Percentiles rank a stretch among this genome's conserved stretches.
phyloP scores from a whole-genome alignment of 2,797 vertebrate genomes.

The Sebastes taczanowskii region DNA sequence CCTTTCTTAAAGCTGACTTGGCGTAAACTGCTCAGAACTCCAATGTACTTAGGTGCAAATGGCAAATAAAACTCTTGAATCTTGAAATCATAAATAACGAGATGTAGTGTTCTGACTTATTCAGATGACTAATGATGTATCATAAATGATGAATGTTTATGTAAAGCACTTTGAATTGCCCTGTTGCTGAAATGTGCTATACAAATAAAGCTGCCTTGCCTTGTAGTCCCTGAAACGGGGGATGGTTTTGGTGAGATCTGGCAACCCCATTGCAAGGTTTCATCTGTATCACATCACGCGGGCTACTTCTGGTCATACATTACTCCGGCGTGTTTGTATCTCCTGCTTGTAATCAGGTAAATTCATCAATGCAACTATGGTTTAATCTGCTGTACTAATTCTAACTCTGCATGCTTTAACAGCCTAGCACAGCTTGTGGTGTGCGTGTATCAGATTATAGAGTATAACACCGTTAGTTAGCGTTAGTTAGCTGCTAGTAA shows the following conservation, averaged over 20 bases:
- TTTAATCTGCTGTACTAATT: neutral
- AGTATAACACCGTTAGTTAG: neutral
- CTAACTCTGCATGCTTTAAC: fast-evolving
- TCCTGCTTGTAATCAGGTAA: slow-evolving; percentile 61
- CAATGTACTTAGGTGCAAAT: too few relatives aligned
- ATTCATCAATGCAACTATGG: fast-evolving
- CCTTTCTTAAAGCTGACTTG: too few relatives aligned
- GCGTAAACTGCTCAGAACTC: fast-evolving
- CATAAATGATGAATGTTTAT: too few relatives aligned
- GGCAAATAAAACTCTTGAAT: too few relatives aligned
- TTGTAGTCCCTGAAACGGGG: slow-evolving; percentile 22
- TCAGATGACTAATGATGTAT: too few relatives aligned
- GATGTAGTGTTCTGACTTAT: too few relatives aligned
- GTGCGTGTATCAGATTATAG: fast-evolving
- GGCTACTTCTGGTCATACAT: slow-evolving; percentile 44
- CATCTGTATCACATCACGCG: slow-evolving; percentile 58
- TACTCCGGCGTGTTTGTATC: slow-evolving; percentile 58
- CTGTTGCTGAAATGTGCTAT: too few relatives aligned
- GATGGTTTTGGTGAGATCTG: neutral
- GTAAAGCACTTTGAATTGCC: too few relatives aligned
- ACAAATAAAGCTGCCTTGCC: neutral
- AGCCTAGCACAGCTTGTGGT: fast-evolving
- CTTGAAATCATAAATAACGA: too few relatives aligned
- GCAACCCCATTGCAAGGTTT: slow-evolving; percentile 67
- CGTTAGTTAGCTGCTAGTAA: slow-evolving; percentile 45